Base-by-base conservation (phyloP, 2,113 vertebrate genomes). In the Podiceps cristatus region DNA sequence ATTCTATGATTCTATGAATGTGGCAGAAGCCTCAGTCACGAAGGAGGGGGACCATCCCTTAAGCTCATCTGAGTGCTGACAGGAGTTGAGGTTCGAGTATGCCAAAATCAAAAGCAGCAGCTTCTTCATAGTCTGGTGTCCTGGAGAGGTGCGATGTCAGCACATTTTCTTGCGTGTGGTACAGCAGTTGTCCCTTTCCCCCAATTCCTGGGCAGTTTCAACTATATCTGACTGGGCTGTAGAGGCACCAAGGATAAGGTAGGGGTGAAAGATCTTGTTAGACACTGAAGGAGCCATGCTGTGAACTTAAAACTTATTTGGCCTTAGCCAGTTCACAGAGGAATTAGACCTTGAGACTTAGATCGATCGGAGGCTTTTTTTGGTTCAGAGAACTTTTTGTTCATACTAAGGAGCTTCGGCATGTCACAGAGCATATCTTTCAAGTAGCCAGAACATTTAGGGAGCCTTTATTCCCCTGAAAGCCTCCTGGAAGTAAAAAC, bases 111-210 rank as follows among this genome's bases (percentile, higher is more conserved):
- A 59, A 50, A 79, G 40, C 60, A 58, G 20, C 15, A 19, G 29
- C 28, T 79, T 45, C 17, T 77, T 69, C 23, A 2, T 44, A 60
- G 27, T 3, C 13, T 62, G 49, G 8, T 28, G 7, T 42, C n/a
- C 56, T 37, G 47, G 31, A 58, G 22, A 47, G 8, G 22, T 64
- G 92, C 25, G 8, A 4, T 7, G 16, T 2, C 17, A 44, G 45
- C 28, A 14, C 9, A 1, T n/a, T 76, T 29, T 64, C 58, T 53
- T 79, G 20, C 0, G 0, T 20, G 9, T 42, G 16, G 10, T 44
- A 17, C 13, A 16, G 42, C 42, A 45, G 15, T 79, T 83, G 33
- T 33, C 37, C 28, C 18, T 58, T 40, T 69, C 66, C 35, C 35
- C 18, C 53, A 88, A 0, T 59, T 83, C 31, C 22, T 64, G 42